Conservation (phyloP, 2,888 invertebrate genomes). For the Pyrrhia umbra region DNA sequence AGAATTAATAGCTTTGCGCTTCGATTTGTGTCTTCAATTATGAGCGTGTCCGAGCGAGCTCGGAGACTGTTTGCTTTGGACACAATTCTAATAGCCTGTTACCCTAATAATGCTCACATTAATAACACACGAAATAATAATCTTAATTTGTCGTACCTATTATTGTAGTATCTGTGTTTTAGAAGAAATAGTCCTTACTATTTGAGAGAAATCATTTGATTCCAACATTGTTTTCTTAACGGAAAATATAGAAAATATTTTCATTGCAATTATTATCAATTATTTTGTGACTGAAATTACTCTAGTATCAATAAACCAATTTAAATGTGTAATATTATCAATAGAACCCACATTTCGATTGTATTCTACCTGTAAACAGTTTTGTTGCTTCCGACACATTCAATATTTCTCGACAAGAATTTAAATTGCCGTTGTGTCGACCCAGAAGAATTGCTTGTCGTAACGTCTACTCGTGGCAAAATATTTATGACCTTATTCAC, state of each 20-base stretch:
- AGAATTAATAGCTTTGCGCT: slow-evolving; percentile 15
- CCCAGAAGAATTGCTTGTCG: slow-evolving; percentile 2
- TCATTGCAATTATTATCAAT: no score
- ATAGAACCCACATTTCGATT: neutral
- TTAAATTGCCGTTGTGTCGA: neutral
- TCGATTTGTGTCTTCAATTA: slow-evolving; percentile 24
- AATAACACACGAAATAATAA: no score
- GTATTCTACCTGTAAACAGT: neutral
- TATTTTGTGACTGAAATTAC: neutral
- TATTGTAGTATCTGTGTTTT: no score
- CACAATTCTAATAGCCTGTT: neutral
- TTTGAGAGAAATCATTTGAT: no score
- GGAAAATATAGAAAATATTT: neutral
- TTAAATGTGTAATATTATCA: neutral
- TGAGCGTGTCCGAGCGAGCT: neutral
- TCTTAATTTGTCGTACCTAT: no score
- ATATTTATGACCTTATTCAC: neutral
- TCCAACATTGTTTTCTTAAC: neutral
- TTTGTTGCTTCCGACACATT: neutral
- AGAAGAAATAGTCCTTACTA: no score
- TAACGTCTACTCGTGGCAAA: neutral
- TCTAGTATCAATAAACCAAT: neutral
- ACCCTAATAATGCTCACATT: no score
- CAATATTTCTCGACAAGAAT: slow-evolving; percentile 15
- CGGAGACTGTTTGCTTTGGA: neutral